Conservation (phyloP, 92 coral and sea anemone species). For the Parazoanthus darwini region DNA sequence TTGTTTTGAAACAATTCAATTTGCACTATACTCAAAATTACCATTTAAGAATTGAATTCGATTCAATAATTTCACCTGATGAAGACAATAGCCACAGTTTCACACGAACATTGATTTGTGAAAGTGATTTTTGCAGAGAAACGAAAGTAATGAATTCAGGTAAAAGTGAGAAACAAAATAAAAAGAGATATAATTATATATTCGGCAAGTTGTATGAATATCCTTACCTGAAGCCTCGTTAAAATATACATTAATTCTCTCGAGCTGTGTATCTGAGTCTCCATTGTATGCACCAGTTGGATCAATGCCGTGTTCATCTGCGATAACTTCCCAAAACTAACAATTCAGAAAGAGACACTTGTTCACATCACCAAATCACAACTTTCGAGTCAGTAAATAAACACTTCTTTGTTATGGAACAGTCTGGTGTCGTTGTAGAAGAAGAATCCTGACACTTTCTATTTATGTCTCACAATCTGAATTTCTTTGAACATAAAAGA, state of each 20-base stretch:
- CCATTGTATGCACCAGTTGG: slow-evolving; percentile 69
- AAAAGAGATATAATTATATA: neutral
- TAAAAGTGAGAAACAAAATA: neutral
- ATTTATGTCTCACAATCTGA: neutral
- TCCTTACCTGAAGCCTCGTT: slow-evolving; percentile 72
- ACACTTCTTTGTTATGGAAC: neutral
- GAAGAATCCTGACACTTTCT: neutral
- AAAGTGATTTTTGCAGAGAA: neutral
- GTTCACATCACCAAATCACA: neutral
- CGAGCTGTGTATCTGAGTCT: slow-evolving; percentile 64
- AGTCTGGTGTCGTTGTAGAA: neutral
- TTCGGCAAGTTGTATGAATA: no score
- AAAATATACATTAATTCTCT: slow-evolving; percentile 71
- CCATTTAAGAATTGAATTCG: neutral
- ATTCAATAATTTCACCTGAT: neutral
- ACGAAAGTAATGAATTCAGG: neutral
- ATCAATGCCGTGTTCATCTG: slow-evolving; percentile 77
- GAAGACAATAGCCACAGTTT: neutral
- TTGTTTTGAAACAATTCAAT: slow-evolving; percentile 19
- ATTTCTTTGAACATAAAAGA: slow-evolving; percentile 8
- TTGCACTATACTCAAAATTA: slow-evolving; percentile 11
- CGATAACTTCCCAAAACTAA: slow-evolving; percentile 82
- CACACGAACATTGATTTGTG: neutral
- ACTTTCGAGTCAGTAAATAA: neutral
- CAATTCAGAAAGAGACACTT: neutral